Conservation (phyloP, 2,113 vertebrate species). For the Megaceryle torquata region DNA sequence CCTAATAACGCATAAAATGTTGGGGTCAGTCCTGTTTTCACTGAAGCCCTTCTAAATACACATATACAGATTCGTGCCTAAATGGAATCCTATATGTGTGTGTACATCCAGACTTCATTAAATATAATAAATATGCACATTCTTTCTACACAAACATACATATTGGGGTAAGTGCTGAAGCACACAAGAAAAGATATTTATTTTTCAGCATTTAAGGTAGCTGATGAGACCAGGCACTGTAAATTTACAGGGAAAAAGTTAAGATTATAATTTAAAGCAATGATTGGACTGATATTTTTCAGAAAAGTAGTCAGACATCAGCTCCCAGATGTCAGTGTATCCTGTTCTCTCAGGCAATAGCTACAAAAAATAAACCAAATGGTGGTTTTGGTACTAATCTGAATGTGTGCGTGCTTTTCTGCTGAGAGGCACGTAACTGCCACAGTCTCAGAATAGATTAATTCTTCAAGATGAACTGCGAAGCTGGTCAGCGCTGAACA, state of each 20-base stretch:
- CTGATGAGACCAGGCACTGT: neutral
- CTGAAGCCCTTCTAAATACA: neutral
- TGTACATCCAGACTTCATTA: neutral
- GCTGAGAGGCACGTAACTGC: neutral
- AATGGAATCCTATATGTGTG: neutral
- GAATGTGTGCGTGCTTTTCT: neutral
- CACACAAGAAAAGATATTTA: neutral
- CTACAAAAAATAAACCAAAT: neutral
- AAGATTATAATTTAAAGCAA: neutral
- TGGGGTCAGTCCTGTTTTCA: conserved; percentile 17
- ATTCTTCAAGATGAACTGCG: neutral
- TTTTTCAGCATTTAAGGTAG: neutral
- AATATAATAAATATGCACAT: neutral
- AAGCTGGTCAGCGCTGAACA: neutral
- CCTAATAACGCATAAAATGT: conserved; percentile 12
- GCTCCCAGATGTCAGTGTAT: neutral
- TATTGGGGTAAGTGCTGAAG: neutral
- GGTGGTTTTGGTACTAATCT: neutral
- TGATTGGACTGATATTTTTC: neutral
- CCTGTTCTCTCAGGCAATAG: neutral
- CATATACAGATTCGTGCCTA: neutral
- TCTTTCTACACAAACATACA: neutral
- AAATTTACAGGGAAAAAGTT: neutral
- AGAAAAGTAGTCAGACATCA: neutral
- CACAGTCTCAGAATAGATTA: neutral